Conservation (phyloP, 2,113 vertebrate genomes). For the Ornithorhynchus anatinus region DNA sequence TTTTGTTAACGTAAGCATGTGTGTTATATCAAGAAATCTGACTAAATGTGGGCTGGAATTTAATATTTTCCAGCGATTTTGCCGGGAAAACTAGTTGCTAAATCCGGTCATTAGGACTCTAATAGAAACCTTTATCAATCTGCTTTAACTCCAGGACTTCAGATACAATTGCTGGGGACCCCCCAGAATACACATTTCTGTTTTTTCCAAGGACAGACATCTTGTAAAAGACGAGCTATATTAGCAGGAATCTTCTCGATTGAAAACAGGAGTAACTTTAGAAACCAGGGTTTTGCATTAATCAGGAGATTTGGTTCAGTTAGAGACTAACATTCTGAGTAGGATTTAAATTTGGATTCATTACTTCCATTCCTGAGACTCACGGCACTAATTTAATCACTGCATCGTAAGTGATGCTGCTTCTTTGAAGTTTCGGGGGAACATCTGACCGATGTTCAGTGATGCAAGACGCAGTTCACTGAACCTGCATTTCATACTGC, state of each 20-base stretch:
- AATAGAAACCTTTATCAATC: not conserved
- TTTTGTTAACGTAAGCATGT: no score
- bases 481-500: not conserved
- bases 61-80: no score
- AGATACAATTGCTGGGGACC: not conserved
- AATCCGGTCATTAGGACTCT: no score
- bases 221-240: not conserved
- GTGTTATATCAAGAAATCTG: no score
- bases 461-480: not conserved
- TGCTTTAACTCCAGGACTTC: not conserved
- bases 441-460: not conserved
- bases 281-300: not conserved
- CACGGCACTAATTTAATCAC: not conserved
- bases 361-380: not conserved
- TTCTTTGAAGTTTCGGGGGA: not conserved
- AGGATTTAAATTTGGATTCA: not conserved
- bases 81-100: no score
- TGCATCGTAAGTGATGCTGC: not conserved
- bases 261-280: not conserved
- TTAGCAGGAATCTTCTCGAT: not conserved
- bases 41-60: no score
- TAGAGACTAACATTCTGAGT: not conserved
- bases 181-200: not conserved
- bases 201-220: not conserved
- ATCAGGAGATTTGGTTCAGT: not conserved